These are phyloP conservation scores for Amphilophus citrinellus DNA, from an alignment of 2,113 vertebrate species.

Conservation along the genomic window DNA sequence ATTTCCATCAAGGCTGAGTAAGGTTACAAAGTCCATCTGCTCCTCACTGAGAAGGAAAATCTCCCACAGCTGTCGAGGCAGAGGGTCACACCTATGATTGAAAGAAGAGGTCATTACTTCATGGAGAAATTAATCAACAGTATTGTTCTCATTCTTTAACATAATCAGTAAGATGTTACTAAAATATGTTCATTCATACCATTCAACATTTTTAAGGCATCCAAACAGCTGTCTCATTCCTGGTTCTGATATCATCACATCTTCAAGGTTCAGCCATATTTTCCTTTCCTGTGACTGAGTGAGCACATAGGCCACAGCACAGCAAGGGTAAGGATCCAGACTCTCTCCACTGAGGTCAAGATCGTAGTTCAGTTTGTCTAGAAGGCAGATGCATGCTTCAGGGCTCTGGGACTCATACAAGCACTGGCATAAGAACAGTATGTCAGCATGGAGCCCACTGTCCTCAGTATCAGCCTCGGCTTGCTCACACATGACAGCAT, in stretches of 20 bases:
- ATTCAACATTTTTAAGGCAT: constrained; percentile 15
- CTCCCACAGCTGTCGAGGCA: constrained; percentile 30
- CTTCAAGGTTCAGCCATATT: not conserved
- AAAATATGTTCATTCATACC: constrained; percentile 9
- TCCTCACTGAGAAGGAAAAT: constrained; percentile 14
- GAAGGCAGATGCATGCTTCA: no score
- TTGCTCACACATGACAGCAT: no score
- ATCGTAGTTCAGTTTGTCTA: no score
- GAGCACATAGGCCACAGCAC: constrained; percentile 48
- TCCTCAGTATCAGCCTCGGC: no score
- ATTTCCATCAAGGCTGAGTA: not conserved
- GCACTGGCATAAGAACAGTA: no score
- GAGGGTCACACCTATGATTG: constrained; percentile 7
- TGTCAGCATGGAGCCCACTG: no score
- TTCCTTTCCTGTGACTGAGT: constrained; percentile 24
- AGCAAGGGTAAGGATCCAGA: no score
- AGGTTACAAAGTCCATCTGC: not conserved
- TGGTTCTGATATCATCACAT: not conserved
- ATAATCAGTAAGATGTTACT: no score
- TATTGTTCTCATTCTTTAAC: no score
- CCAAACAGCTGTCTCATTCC: constrained; percentile 12
- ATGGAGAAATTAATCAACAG: not conserved
- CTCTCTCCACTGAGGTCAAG: no score
- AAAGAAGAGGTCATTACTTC: not conserved
- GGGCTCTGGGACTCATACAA: no score